These are phyloP conservation scores for Dryocosmus kuriphilus DNA, from an alignment of 2,888 invertebrate species.

Conservation along the genomic window DNA sequence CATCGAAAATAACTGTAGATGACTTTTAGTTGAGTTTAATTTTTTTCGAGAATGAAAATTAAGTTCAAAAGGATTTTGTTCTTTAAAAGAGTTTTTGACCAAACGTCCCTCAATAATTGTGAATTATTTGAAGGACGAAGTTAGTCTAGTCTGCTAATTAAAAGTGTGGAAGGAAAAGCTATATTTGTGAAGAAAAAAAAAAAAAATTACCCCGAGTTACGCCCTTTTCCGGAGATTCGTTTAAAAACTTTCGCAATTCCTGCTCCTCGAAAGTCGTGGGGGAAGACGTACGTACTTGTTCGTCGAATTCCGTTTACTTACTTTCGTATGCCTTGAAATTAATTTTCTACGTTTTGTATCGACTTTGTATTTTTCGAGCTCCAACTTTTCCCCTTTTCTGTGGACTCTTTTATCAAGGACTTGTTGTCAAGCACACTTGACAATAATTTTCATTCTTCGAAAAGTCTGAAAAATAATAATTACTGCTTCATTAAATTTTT, in stretches of 20 bases:
- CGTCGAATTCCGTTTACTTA: constrained; percentile 17
- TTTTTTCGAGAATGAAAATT: not conserved
- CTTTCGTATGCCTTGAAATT: constrained; percentile 33
- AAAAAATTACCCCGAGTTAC: constrained; percentile 27
- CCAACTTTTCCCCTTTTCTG: constrained; percentile 1
- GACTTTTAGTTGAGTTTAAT: not conserved
- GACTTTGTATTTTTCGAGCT: constrained; percentile 21
- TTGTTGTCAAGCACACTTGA: constrained; percentile 5
- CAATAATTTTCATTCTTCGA: not conserved
- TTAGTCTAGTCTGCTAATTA: constrained; percentile 2
- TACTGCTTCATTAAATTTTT: not conserved
- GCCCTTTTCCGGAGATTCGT: constrained; percentile 26
- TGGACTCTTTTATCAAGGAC: not conserved
- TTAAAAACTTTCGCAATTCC: constrained; percentile 33
- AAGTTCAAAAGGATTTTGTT: not conserved
- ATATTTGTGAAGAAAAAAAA: not conserved
- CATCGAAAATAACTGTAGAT: not conserved
- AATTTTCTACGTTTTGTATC: constrained; percentile 33
- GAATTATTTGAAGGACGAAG: not conserved
- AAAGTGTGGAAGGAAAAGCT: constrained; percentile 16
- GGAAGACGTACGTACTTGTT: constrained; percentile 31
- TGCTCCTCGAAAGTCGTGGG: constrained; percentile 21
- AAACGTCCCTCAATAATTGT: not conserved
- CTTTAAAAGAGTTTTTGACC: not conserved
- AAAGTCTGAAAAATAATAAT: constrained; percentile 20